Evolutionary conservation across 1,140 invertebrate genomes (phyloP).

Genomic region (Danaus melanippus): DNA sequence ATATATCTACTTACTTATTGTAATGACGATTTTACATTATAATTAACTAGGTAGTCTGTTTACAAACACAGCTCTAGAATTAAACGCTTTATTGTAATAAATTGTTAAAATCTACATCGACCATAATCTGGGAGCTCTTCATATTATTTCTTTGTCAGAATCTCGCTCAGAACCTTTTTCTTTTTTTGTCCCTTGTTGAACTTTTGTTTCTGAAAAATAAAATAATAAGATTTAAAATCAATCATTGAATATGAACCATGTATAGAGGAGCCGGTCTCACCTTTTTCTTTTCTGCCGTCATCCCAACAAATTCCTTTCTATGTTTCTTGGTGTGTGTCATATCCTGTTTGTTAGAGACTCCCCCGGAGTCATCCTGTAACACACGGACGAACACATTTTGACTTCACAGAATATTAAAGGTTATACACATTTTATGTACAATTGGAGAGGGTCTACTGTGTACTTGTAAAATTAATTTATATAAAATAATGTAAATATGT

Average conservation of each 20-base stretch:
- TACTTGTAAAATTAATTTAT: neutral
- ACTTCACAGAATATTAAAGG: too few relatives aligned
- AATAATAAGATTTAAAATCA: neutral
- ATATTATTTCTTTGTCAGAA: constrained; percentile 39
- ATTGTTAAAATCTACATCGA: constrained; percentile 3
- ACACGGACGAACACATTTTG: constrained; percentile 2
- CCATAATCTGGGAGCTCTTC: constrained; percentile 3
- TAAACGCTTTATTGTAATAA: constrained; percentile 15
- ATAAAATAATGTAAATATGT: constrained; percentile 1
- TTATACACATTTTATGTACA: too few relatives aligned
- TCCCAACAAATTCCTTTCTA: constrained; percentile 57
- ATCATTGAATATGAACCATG: constrained; percentile 2
- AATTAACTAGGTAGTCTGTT: neutral
- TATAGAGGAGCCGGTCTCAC: constrained; percentile 19
- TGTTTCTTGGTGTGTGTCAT: constrained; percentile 44
- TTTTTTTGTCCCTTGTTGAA: constrained; percentile 57
- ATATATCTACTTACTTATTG: constrained; percentile 70
- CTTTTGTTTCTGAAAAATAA: constrained; percentile 50
- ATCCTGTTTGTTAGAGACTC: constrained; percentile 37
- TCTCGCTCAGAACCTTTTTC: constrained; percentile 51
- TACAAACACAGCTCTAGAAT: neutral
- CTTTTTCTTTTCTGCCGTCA: constrained; percentile 64
- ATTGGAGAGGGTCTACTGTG: too few relatives aligned
- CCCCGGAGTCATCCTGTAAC: constrained; percentile 35
- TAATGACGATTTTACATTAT: constrained; percentile 68